Percentiles rank a stretch among this genome's conserved stretches.
These are phyloP conservation scores for Drosophila demipolita DNA, from an alignment of 2,888 invertebrate species.

Conservation along the genomic window DNA sequence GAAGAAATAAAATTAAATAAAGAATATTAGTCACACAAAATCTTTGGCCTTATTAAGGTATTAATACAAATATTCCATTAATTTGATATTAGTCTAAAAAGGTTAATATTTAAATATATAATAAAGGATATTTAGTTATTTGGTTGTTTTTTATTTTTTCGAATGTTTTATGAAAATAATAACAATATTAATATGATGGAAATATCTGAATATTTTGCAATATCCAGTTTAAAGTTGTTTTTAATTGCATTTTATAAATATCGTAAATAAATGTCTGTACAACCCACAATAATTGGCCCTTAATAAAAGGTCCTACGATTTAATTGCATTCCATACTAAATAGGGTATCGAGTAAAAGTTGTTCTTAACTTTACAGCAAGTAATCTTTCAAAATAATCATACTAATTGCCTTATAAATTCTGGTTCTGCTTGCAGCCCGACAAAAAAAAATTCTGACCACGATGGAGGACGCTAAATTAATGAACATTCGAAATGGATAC, in stretches of 20 bases:
- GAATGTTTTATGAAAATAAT: not conserved
- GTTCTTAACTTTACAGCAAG: not conserved
- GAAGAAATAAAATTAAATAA: not conserved
- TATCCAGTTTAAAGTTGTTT: not conserved
- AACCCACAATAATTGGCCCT: not conserved
- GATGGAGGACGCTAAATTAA: slow-evolving; percentile 69
- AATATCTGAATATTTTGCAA: not conserved
- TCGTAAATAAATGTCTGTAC: not conserved
- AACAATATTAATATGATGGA: not conserved
- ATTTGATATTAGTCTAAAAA: not conserved
- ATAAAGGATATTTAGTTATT: not conserved
- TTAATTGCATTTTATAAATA: not conserved
- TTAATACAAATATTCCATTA: not conserved
- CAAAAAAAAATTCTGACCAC: slow-evolving; percentile 22
- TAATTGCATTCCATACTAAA: not conserved
- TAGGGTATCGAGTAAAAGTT: not conserved
- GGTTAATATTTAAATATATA: not conserved
- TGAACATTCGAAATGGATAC: slow-evolving; percentile 70
- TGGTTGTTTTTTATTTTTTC: not conserved
- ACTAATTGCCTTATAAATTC: not conserved
- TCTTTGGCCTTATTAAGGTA: not conserved
- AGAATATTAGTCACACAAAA: no score
- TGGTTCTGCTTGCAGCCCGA: slow-evolving; percentile 20
- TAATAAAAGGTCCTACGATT: not conserved
- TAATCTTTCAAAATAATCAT: not conserved